These are phyloP conservation scores for Bolborhynchus lineola DNA, from an alignment of 2,113 vertebrate genomes.

Conservation along the genomic window DNA sequence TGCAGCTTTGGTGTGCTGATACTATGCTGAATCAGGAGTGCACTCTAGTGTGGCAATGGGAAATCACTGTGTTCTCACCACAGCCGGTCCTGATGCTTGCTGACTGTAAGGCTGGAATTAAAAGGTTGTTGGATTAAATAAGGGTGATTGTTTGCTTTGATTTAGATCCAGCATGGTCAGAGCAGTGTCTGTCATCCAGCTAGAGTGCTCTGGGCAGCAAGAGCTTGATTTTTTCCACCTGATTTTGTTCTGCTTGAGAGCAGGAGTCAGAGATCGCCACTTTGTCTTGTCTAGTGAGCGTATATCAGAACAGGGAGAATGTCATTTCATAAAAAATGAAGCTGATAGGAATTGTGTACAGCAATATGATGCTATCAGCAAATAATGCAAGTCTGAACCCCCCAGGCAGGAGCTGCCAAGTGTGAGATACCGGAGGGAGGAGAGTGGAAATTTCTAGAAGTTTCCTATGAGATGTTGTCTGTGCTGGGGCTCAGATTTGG, in stretches of 20 bases:
- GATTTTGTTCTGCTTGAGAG: not conserved
- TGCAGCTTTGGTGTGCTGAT: not conserved
- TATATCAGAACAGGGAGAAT: not conserved
- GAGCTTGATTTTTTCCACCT: not conserved
- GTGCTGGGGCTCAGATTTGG: not conserved
- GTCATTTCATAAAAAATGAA: not conserved
- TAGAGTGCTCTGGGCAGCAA: fast-evolving
- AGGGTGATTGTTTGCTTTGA: not conserved
- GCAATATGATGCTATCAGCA: not conserved
- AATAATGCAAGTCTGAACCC: fast-evolving
- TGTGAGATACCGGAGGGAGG: not conserved
- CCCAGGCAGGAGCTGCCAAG: not conserved
- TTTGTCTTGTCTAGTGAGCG: fast-evolving
- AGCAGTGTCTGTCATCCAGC: not conserved
- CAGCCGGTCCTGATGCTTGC: not conserved
- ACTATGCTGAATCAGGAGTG: not conserved
- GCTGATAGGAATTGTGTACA: not conserved
- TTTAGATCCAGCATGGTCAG: not conserved
- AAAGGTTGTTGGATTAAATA: not conserved
- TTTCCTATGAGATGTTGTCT: not conserved
- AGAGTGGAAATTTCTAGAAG: not conserved
- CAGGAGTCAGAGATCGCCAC: not conserved
- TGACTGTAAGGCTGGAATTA: not conserved
- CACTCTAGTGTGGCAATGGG: not conserved
- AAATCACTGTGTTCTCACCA: not conserved